These are phyloP conservation scores for Podarcis cretensis DNA, from an alignment of 2,113 vertebrate species.

Conservation along the genomic window DNA sequence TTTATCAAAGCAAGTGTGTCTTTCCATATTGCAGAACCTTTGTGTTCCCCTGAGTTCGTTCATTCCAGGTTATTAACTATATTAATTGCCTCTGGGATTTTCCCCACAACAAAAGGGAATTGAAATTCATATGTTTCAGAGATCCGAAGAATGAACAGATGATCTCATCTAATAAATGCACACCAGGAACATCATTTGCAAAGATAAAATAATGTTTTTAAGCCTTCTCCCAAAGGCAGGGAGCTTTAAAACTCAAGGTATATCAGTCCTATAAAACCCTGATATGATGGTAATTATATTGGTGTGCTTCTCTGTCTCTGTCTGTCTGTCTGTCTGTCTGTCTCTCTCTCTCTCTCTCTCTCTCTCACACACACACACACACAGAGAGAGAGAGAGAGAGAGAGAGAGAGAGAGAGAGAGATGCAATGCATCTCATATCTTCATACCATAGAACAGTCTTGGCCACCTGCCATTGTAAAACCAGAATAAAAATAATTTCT, in stretches of 20 bases:
- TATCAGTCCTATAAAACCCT: not conserved
- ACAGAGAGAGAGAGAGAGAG: too few relatives aligned
- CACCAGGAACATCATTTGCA: not conserved
- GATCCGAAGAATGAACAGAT: not conserved
- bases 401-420: too few relatives aligned
- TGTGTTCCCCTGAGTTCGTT: not conserved
- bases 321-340: too few relatives aligned
- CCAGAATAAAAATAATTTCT: not conserved
- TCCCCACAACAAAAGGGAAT: not conserved
- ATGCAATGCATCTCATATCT: too few relatives aligned
- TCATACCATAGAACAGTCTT: too few relatives aligned
- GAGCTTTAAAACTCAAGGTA: not conserved
- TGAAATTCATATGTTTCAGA: not conserved
- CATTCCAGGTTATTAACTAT: not conserved
- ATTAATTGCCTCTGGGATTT: not conserved
- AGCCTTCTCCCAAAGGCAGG: not conserved
- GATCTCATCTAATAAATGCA: not conserved
- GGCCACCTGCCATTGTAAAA: not conserved
- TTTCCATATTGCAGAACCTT: constrained; percentile 6
- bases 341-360: too few relatives aligned
- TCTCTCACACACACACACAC: not conserved
- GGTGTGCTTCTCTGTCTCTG: not conserved
- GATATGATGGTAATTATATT: not conserved
- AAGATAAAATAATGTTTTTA: not conserved
- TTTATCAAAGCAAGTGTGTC: not conserved